These are phyloP conservation scores for Marisa cornuarietis DNA, from an alignment of 1,140 invertebrate genomes.

Conservation along the genomic window DNA sequence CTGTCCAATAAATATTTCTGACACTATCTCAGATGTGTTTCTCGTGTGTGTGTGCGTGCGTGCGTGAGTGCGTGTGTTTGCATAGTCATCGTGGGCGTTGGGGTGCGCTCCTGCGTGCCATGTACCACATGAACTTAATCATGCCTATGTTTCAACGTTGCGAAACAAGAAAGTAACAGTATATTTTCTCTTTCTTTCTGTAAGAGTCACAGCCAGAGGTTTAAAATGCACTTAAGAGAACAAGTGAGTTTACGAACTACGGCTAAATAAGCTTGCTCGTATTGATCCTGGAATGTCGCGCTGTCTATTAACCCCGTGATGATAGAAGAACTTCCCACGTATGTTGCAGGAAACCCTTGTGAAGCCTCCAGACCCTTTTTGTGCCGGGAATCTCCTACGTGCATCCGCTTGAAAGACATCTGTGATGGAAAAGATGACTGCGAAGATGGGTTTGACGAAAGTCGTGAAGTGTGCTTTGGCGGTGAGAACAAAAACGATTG, in stretches of 20 bases:
- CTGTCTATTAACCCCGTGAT: too few relatives aligned
- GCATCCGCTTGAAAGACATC: conserved; percentile 54
- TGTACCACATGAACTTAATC: too few relatives aligned
- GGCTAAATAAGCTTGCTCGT: too few relatives aligned
- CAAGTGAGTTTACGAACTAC: too few relatives aligned
- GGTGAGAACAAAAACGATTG: conserved; percentile 33
- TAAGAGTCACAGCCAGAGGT: too few relatives aligned
- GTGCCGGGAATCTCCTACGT: conserved; percentile 46
- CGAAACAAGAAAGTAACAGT: too few relatives aligned
- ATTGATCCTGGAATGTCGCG: too few relatives aligned
- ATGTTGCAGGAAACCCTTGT: conserved; percentile 56
- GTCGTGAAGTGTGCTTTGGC: conserved; percentile 50
- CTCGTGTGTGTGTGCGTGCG: neutral
- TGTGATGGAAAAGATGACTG: conserved; percentile 59
- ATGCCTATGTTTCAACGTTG: too few relatives aligned
- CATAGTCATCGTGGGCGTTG: neutral
- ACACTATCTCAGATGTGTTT: too few relatives aligned
- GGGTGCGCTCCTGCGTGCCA: neutral
- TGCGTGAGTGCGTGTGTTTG: neutral
- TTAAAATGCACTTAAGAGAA: too few relatives aligned
- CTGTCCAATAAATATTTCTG: too few relatives aligned
- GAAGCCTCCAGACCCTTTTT: conserved; percentile 52
- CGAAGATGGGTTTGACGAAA: conserved; percentile 58
- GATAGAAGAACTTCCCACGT: conserved; percentile 9
- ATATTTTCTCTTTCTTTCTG: too few relatives aligned